Conservation (phyloP, 2,113 vertebrate species). For the Labeo catla region DNA sequence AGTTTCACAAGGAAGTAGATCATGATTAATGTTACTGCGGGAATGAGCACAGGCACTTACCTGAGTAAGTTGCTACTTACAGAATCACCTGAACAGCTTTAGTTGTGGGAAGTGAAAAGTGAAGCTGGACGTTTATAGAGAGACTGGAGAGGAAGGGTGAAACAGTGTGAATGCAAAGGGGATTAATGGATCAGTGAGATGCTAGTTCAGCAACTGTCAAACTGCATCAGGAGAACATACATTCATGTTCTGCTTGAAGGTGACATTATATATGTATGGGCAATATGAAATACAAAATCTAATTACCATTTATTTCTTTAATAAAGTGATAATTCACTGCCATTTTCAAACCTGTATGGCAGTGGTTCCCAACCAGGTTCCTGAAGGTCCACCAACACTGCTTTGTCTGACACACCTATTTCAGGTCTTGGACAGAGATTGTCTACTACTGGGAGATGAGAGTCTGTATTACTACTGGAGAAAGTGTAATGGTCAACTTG, state of each 20-base stretch:
- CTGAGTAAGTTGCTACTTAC: background rate
- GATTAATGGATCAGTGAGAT: constrained; percentile 60
- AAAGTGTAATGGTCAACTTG: too few species aligned
- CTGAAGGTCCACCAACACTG: too few species aligned
- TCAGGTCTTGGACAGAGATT: too few species aligned
- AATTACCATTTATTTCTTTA: background rate
- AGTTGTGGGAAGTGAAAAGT: constrained; percentile 1
- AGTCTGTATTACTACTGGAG: too few species aligned
- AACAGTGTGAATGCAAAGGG: constrained; percentile 7
- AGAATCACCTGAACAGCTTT: background rate
- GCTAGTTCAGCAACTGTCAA: constrained; percentile 51
- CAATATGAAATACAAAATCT: background rate
- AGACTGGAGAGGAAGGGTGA: constrained; percentile 11
- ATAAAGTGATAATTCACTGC: background rate
- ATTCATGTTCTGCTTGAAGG: background rate
- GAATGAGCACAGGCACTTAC: background rate
- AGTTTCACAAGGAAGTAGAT: background rate
- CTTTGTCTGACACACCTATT: too few species aligned
- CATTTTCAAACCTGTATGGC: too few species aligned
- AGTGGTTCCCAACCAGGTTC: too few species aligned
- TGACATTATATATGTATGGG: background rate
- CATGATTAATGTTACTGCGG: background rate
- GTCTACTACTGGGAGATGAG: too few species aligned
- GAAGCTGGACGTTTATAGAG: background rate
- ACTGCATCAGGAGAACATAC: background rate